These are phyloP conservation scores for Scaptomyza reducta DNA, from an alignment of 2,888 invertebrate genomes.

Conservation along the genomic window DNA sequence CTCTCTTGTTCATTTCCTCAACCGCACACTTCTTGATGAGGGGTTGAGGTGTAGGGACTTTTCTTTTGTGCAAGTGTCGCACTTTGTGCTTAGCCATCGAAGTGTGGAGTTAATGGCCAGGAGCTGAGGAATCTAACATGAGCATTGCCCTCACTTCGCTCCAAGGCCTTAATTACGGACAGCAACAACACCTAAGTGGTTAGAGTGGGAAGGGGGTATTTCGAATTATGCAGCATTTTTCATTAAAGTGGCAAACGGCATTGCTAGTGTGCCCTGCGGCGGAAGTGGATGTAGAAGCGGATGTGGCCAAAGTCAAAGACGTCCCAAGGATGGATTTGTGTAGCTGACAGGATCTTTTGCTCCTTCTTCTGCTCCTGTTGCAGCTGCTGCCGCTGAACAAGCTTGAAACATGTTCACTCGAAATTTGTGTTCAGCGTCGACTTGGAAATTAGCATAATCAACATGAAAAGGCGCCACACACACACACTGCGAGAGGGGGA, in stretches of 20 bases:
- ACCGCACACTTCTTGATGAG: conserved; percentile 1
- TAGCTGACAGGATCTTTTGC: conserved; percentile 50
- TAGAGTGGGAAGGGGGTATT: conserved; percentile 5
- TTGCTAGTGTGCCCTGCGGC: conserved; percentile 47
- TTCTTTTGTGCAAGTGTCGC: conserved; percentile 50
- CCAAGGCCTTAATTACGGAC: conserved; percentile 61
- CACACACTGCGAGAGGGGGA: neutral
- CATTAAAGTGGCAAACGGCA: conserved; percentile 66
- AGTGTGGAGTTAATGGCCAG: conserved; percentile 74
- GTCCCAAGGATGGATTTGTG: conserved; percentile 57
- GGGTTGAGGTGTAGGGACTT: neutral
- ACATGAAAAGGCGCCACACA: conserved; percentile 70
- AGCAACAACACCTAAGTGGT: conserved; percentile 37
- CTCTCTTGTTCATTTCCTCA: conserved; percentile 1
- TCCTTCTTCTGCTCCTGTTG: conserved; percentile 18
- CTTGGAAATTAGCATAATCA: conserved; percentile 74
- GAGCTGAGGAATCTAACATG: conserved; percentile 38
- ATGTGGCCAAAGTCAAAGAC: conserved; percentile 54
- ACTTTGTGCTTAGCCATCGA: conserved; percentile 74
- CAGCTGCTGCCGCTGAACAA: conserved; percentile 35
- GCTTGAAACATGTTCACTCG: conserved; percentile 63
- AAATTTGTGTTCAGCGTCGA: conserved; percentile 65
- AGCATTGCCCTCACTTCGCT: conserved; percentile 52
- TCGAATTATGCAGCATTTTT: conserved; percentile 74
- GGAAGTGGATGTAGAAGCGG: conserved; percentile 42